Conservation (phyloP, 2,797 vertebrate genomes). For the Darevskia nairensis region DNA sequence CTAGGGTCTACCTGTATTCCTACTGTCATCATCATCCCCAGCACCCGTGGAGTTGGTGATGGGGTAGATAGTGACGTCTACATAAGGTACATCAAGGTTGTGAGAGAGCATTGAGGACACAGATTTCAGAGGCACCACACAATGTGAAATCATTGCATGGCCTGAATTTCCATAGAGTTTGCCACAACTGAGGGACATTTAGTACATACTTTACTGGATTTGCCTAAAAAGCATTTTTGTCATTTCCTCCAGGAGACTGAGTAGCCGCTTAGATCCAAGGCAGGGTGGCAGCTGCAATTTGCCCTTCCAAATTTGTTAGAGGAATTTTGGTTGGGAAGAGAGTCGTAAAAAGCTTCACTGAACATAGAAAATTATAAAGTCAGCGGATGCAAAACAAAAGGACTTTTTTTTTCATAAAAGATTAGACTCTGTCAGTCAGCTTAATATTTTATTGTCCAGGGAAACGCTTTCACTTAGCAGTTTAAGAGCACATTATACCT, state of each 20-base stretch:
- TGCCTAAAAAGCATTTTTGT: slow-evolving; percentile 36
- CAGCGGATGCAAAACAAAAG: too few species aligned
- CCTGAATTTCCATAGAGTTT: slow-evolving; percentile 35
- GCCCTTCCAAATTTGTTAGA: slow-evolving; percentile 7
- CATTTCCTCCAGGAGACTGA: background rate
- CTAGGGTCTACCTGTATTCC: too few species aligned
- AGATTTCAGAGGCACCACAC: background rate
- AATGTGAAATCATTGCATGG: background rate
- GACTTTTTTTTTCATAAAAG: rapidly evolving
- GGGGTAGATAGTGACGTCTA: background rate
- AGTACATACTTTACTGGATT: slow-evolving; percentile 33
- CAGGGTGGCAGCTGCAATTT: slow-evolving; percentile 2
- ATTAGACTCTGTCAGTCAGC: background rate
- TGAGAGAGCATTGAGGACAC: slow-evolving; percentile 19
- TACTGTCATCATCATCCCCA: too few species aligned
- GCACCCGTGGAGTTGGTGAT: too few species aligned
- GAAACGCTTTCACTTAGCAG: background rate
- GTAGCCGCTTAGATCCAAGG: background rate
- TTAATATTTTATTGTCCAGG: background rate
- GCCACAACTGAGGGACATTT: background rate
- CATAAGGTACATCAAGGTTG: background rate
- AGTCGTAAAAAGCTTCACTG: background rate
- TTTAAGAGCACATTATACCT: background rate
- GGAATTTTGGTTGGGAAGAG: background rate
- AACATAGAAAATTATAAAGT: slow-evolving; percentile 9